Base-by-base conservation (phyloP, 2,113 vertebrate species). In the Petromus typicus region DNA sequence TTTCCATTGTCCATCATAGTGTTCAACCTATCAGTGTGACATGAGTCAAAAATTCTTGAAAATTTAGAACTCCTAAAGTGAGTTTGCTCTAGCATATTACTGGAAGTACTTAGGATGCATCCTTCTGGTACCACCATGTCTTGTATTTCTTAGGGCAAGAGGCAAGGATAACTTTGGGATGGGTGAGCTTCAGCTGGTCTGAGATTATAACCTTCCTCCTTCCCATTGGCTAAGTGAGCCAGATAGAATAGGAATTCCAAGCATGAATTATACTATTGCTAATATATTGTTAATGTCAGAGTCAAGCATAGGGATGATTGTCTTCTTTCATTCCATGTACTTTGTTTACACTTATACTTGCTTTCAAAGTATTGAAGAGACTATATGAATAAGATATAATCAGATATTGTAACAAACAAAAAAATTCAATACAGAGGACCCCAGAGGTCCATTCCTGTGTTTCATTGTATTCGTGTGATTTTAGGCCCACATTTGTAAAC, bases 301-400 rank as follows among this genome's bases (percentile, higher is more conserved):
- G 4, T 92, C 20, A 89, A 51, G 61, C 86, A 57, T 43, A 48
- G 9, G 25, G 30, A 0, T 40, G 59, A 37, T 9, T 63, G 20
- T 51, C 23, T 83, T 76, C 5, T 45, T 71, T 69, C 48, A 78
- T 7, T 73, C 22, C 57, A 76, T 43, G 45, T 4, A 57, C 89
- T 75, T 79, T 43, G 30, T 86, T 88, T 73, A 20, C 34, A 37
- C 75, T 86, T 90, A 71, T 56, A 73, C 34, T 75, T 43, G 45
- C 85, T 85, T 37, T 63, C 34, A 61, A 89, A 89, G n/a, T 69
- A 75, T 71, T 45, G 78, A 92, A 88, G 86, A 61, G 30, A 56
- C 63, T 37, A 83, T 37, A 17, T 56, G 30, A 82, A 27, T 57
- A 83, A 93, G 63, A 61, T 20, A 12, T 20, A 92, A 89, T 59